These are phyloP conservation scores for Platyscapa corneri DNA, from an alignment of 1,140 invertebrate genomes.

Conservation along the genomic window DNA sequence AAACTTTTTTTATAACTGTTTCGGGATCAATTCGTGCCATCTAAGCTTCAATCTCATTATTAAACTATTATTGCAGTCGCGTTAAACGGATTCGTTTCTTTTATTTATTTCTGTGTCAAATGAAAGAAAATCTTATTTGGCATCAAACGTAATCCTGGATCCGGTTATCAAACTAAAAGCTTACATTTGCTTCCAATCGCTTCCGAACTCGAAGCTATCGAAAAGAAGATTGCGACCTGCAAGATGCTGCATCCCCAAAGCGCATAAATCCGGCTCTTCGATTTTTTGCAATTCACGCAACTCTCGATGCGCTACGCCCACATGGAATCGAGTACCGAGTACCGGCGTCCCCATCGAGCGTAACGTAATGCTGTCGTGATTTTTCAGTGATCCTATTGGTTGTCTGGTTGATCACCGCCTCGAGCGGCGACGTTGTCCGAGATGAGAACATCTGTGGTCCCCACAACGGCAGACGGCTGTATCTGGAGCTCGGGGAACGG, in stretches of 20 bases:
- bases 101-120: too few relatives aligned
- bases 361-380: neutral
- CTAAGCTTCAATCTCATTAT: neutral
- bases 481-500: conserved; percentile 78
- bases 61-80: neutral
- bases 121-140: too few relatives aligned
- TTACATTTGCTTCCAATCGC: too few relatives aligned
- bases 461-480: conserved; percentile 77
- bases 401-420: conserved; percentile 52
- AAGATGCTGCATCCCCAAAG: neutral
- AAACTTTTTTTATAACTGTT: neutral
- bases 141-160: too few relatives aligned
- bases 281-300: too few relatives aligned
- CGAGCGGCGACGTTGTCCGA: conserved; percentile 60
- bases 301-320: too few relatives aligned
- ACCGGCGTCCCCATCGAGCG: too few relatives aligned
- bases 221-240: too few relatives aligned
- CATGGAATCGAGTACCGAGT: too few relatives aligned
- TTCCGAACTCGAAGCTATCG: too few relatives aligned
- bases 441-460: conserved; percentile 78
- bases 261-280: neutral
- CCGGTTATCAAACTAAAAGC: too few relatives aligned
- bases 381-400: conserved; percentile 56
- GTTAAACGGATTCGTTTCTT: neutral
- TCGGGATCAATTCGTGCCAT: neutral